Conservation (phyloP, 2,797 vertebrate species). For the Melanotaenia trifasciata region DNA sequence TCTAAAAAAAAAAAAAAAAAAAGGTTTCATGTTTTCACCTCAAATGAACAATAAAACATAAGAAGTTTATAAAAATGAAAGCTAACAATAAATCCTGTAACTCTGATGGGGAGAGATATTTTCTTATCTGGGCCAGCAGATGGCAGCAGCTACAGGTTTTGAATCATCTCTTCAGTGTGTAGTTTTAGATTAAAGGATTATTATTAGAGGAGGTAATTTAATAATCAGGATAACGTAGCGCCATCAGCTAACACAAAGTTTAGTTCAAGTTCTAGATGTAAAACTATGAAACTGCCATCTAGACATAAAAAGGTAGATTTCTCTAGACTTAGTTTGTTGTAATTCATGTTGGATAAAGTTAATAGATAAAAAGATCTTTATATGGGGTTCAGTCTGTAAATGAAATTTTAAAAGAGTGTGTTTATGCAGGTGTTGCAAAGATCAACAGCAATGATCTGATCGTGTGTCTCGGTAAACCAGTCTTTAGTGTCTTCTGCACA, state of each 20-base stretch:
- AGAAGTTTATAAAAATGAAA: not conserved
- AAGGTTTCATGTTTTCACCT: not conserved
- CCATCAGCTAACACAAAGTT: not conserved
- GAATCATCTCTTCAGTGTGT: not conserved
- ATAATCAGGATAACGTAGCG: not conserved
- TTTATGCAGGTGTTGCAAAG: no score
- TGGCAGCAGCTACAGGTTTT: slow-evolving; percentile 15
- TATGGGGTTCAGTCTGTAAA: not conserved
- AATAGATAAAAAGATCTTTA: not conserved
- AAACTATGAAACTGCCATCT: no score
- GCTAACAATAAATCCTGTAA: not conserved
- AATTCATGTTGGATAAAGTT: not conserved
- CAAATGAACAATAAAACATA: not conserved
- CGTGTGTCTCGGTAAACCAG: no score
- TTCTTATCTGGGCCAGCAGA: slow-evolving; percentile 14
- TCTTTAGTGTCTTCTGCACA: no score
- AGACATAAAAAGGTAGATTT: no score
- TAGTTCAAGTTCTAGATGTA: not conserved
- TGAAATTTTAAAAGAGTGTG: not conserved
- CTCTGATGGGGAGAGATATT: not conserved
- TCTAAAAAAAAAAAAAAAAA: no score
- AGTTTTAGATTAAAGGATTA: not conserved
- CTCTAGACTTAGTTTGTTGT: not conserved
- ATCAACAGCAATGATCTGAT: no score
- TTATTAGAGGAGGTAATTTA: not conserved